Evolutionary conservation across 2,888 invertebrate species (phyloP), one percentile per base, ranked within the genome.

Genomic region (Sthenelais limicola): DNA sequence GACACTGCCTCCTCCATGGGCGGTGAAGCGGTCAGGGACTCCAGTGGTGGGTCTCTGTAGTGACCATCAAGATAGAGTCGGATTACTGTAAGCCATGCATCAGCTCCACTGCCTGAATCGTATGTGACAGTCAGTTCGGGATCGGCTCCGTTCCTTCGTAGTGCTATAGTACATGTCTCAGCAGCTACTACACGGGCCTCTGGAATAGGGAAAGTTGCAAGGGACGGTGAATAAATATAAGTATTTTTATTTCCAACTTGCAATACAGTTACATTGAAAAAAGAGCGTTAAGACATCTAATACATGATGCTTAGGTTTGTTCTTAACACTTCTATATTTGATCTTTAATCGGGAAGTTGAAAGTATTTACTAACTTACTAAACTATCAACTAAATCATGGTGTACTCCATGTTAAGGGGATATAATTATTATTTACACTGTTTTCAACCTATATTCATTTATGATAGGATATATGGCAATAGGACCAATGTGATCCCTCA

Each of bases 31-130:
- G 66, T 35, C n/a, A 66, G 43, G 35, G 43, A 35, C 43, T 38
- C 66, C 15, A 43, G 66, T 15, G 66, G 66, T 1, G 66, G 66
- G 38, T 66, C 66, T 7, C 15, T n/a, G 38, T 66, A 66, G 28
- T 43, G 35, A 1, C 66, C 66, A 38, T 66, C 43, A 15, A 66
- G 15, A 24, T 66, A 38, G 18, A 66, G 35, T 3, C 66, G 35
- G 21, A 12, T 38, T 5, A 66, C n/a, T 15, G 15, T 28, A 30
- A 66, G 43, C 66, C 66, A 66, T 3, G 28, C 35, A 15, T 66
- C 43, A 12, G 24, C 12, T 1, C 24, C 1, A 12, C 12, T 24
- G 7, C 66, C 66, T 12, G 38, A 26, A 43, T 66, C 35, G 21
- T 5, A 66, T 7, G 66, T 66, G 4, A 43, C n/a, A 7, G 66